Percentiles rank a stretch among this genome's conserved stretches.
Conservation (phyloP, 2,888 invertebrate species). For the Deilephila porcellus region DNA sequence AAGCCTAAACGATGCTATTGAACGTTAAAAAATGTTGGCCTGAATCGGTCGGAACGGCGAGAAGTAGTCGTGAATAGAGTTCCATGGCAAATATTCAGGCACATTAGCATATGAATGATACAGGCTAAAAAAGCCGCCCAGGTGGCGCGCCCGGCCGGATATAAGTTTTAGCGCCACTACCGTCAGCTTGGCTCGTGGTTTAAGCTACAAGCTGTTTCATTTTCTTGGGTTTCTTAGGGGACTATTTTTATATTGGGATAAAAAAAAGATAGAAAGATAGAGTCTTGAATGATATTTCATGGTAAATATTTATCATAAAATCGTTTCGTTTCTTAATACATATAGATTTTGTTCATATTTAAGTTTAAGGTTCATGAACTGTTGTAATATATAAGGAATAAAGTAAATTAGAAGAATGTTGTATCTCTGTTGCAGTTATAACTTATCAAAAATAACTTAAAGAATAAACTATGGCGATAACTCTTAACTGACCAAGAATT, state of each 20-base stretch:
- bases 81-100: conserved; percentile 59
- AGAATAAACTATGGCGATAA: too few relatives aligned
- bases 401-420: too few relatives aligned
- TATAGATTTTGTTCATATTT: too few relatives aligned
- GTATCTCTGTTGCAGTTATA: too few relatives aligned
- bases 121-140: conserved; percentile 69
- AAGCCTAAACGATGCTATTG: conserved; percentile 32
- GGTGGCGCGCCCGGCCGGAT: conserved; percentile 71
- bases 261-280: neutral
- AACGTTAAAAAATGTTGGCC: conserved; percentile 33
- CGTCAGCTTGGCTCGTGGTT: conserved; percentile 36
- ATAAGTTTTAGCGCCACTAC: conserved; percentile 61
- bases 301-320: conserved; percentile 55
- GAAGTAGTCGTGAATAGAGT: conserved; percentile 25
- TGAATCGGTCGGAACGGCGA: conserved; percentile 28
- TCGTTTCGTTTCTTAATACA: too few relatives aligned
- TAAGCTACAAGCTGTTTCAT: conserved; percentile 35
- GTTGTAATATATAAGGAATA: too few relatives aligned
- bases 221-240: neutral
- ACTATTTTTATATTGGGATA: too few relatives aligned
- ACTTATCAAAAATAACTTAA: too few relatives aligned
- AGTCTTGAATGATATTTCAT: conserved; percentile 33
- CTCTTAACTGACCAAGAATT: too few relatives aligned
- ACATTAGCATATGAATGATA: conserved; percentile 81
- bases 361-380: too few relatives aligned